Base-by-base conservation (phyloP, 2,888 invertebrate genomes). In the Celastrina argiolus region DNA sequence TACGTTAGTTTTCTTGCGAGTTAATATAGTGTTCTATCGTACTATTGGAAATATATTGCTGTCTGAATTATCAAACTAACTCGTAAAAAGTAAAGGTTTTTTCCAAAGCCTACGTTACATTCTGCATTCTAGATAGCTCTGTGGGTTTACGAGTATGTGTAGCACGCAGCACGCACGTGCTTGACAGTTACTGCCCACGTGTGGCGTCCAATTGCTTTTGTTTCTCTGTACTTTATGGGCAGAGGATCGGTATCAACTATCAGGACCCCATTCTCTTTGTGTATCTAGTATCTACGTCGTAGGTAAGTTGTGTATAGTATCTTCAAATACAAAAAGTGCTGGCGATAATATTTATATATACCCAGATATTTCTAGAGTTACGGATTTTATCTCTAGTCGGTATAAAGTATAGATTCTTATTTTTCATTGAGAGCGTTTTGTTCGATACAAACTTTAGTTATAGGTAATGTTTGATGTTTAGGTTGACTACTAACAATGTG, bases 181-280 rank as follows among this genome's bases (percentile, higher is more conserved):
- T 74, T 75, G 84, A 83, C 84, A 81, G 76, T 79, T 73, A 72
- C 82, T 78, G 74, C 87, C 88, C 87, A 88, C 88, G 83, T 81
- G 76, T 77, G 75, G 77, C 82, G 82, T 84, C 83, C 85, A 85
- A 85, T 87, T 80, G 80, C 82, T 69, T 78, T 86, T 61, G 61
- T 61, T 61, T 84, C 84, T 85, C 75, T 70, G 79, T 84, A 79
- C 79, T 84, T 82, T 85, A 85, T 82, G 80, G 79, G 74, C 74
- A 18, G 39, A 61, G 61, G 22, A 61, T 61, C 22, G 12, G 18
- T 61, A 61, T 61, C 61, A 61, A 22, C 31, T 61, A 61, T 61
- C 61, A 61, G 39, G 18, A 18, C 14, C 34, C 14, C 7, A 36
- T 36, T 14, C 12, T 39, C 10, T 14, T 22, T 26, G 39, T 61